Base-by-base conservation (phyloP, 2,888 invertebrate species). In the Orchesellides sinensis region DNA sequence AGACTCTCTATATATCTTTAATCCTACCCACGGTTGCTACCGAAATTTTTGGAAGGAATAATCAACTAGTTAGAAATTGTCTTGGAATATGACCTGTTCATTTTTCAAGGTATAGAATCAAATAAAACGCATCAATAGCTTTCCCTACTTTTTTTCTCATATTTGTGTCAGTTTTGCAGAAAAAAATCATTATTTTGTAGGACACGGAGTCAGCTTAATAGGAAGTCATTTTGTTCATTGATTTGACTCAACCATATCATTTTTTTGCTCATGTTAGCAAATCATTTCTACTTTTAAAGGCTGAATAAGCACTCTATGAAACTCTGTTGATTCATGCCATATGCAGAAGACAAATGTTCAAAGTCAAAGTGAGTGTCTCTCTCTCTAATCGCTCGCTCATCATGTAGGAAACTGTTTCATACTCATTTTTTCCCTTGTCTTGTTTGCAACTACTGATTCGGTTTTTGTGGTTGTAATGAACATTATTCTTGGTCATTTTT, bases 201-300 rank as follows among this genome's bases (percentile, higher is more conserved):
- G 40, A 14, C 40, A 40, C 14, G n/a, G n/a, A 40, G 40, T 40
- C 40, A 40, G 40, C 2, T 2, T 2, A n/a, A 40, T 40, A 40
- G 40, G 40, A 10, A 40, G 40, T 40, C 40, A 49, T 49, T 35
- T 49, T 49, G 17, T 19, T 8, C 49, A 17, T 49, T 56, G 27
- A 32, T 63, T 61, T 49, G 61, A 40, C 49, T 63, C 61, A 32
- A 49, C 49, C 61, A 66, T 23, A 17, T 14, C 29, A 32, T 29
- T 74, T 75, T 65, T 77, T 56, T 77, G 77, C 68, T 45, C 77
- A 77, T 68, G 68, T n/a, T 68, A 56, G 77, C 77, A 77, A 47
- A 63, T 59, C 29, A 68, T 77, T 68, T 52, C 65, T 32, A 35
- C 35, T 54, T 47, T 56, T 68, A 40, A 45, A 68, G 35, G 77